A percentile compares a stretch with the other conserved stretches of the same genome.
phyloP scores from a whole-genome alignment of 2,113 vertebrate species.

The Promerops cafer region DNA sequence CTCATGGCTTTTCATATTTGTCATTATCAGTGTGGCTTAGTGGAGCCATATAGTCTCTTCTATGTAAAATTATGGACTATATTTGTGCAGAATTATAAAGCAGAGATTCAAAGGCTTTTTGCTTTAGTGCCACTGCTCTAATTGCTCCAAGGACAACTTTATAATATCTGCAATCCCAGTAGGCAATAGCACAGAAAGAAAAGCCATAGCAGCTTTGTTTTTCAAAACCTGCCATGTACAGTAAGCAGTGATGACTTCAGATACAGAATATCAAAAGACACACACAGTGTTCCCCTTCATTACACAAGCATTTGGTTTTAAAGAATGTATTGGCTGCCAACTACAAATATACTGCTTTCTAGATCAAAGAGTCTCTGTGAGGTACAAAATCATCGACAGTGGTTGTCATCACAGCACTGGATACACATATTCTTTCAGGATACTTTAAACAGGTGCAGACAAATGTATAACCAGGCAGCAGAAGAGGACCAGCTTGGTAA shows the following conservation, averaged over 20 bases:
- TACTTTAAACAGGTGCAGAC: neutral
- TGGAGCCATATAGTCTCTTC: neutral
- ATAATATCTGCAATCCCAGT: neutral
- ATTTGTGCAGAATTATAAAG: neutral
- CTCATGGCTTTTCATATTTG: neutral
- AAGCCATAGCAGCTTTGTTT: neutral
- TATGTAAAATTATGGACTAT: neutral
- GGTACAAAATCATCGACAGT: neutral
- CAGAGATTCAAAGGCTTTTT: neutral
- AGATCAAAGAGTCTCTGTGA: constrained; percentile 23
- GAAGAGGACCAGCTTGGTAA: neutral
- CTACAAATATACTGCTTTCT: constrained; percentile 12
- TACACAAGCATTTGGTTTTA: constrained; percentile 36
- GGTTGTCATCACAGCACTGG: neutral
- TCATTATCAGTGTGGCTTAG: neutral
- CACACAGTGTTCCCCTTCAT: neutral
- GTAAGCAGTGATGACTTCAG: constrained; percentile 8
- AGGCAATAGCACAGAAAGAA: neutral
- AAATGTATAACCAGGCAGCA: neutral
- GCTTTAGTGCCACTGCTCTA: neutral
- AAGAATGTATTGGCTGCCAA: constrained; percentile 21
- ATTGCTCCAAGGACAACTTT: neutral
- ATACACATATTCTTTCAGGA: neutral
- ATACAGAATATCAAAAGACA: constrained; percentile 33
- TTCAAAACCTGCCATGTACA: constrained; percentile 29